Conservation (phyloP, 1,140 invertebrate genomes). For the Drosophila bocqueti region DNA sequence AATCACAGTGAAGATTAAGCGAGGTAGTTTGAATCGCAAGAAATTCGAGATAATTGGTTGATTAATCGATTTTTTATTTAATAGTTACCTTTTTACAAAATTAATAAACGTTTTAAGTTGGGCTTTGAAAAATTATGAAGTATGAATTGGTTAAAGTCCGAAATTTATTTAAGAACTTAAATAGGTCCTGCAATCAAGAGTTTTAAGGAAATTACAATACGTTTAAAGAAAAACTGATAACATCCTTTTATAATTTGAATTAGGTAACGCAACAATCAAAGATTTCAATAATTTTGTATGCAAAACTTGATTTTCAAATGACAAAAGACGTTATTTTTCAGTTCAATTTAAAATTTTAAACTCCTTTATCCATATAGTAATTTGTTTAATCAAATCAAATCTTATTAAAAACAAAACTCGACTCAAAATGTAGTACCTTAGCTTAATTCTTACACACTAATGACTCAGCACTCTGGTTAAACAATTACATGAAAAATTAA, state of each 20-base stretch:
- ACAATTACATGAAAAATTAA: slow-evolving; percentile 58
- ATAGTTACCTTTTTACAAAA: neutral
- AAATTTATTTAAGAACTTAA: neutral
- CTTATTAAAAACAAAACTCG: neutral
- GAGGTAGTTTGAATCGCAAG: neutral
- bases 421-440: neutral
- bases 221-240: no score
- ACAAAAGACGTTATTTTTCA: neutral
- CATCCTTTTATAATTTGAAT: neutral
- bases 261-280: neutral
- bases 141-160: neutral
- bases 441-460: slow-evolving; percentile 9
- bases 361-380: neutral
- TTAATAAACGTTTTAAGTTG: no score
- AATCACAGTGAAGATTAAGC: neutral
- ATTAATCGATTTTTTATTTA: neutral
- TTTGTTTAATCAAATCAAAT: neutral
- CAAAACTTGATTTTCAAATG: neutral
- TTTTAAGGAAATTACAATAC: no score
- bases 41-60: neutral
- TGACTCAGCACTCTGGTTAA: slow-evolving; percentile 58
- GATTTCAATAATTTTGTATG: neutral
- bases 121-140: no score
- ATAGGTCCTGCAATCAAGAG: neutral
- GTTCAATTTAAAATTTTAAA: no score